phyloP scores from a whole-genome alignment of 1,140 invertebrate species.

The Brachionus koreanus region DNA sequence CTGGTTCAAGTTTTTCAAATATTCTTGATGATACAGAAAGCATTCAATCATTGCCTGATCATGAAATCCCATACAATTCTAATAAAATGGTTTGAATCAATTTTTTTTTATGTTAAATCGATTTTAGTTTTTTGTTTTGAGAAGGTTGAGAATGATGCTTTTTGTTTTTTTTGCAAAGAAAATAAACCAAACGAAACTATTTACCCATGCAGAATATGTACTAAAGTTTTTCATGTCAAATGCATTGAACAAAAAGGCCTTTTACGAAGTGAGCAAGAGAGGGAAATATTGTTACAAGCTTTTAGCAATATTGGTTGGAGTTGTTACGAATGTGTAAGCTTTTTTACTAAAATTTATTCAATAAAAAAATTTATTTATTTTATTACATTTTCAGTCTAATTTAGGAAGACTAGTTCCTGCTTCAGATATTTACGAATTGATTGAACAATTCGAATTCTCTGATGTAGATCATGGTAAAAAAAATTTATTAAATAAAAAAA shows the following conservation, averaged over 20 bases:
- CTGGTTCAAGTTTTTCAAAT: not conserved
- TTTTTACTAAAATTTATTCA: not conserved
- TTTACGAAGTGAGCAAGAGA: constrained; percentile 8
- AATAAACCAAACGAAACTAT: constrained; percentile 8
- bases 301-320: constrained; percentile 42
- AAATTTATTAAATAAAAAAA: not conserved
- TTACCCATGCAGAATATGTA: constrained; percentile 40
- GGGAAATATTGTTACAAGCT: not conserved
- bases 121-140: not conserved
- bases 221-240: constrained; percentile 20
- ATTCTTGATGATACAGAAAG: constrained; percentile 26
- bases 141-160: not conserved
- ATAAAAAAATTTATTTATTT: not conserved
- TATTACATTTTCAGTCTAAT: not conserved
- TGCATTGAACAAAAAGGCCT: constrained; percentile 27
- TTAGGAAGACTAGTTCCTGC: constrained; percentile 12
- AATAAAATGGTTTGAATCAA: not conserved
- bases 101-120: not conserved
- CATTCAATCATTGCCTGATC: not conserved
- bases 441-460: constrained; percentile 39
- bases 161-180: constrained; percentile 40
- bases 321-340: constrained; percentile 16
- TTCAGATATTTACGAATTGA: constrained; percentile 28
- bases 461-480: constrained; percentile 22
- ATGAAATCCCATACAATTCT: not conserved